A percentile compares a stretch with the other conserved stretches of the same genome.
These are phyloP conservation scores for Sylvietta virens DNA, from an alignment of 2,113 vertebrate genomes.

Conservation along the genomic window DNA sequence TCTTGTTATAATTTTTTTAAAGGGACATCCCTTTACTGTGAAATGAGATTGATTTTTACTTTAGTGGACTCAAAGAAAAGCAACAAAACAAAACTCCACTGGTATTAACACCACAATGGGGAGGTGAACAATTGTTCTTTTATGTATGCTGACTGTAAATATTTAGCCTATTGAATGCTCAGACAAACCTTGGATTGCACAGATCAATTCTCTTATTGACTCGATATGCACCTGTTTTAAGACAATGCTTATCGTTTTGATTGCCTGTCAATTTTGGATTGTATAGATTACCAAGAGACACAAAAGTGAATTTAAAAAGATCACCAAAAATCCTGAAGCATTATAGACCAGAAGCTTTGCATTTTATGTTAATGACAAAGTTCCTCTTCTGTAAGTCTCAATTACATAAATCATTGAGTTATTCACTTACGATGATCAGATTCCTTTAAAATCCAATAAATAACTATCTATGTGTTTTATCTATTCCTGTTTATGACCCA, in stretches of 20 bases:
- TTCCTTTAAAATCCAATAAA: constrained; percentile 75
- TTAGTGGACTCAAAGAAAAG: neutral
- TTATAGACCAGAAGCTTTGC: neutral
- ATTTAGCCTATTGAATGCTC: neutral
- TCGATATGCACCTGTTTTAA: neutral
- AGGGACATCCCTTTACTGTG: neutral
- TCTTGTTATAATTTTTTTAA: neutral
- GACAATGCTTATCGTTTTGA: neutral
- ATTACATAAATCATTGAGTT: constrained; percentile 56
- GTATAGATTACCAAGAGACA: neutral
- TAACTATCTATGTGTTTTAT: constrained; percentile 77
- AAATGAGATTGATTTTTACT: neutral
- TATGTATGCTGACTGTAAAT: neutral
- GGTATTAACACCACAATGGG: neutral
- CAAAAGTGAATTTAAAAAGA: neutral
- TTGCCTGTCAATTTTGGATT: neutral
- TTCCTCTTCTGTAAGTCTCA: constrained; percentile 61
- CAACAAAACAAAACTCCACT: neutral
- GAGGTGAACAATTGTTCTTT: neutral
- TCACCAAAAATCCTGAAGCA: neutral
- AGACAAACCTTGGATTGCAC: neutral
- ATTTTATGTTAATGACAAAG: constrained; percentile 36
- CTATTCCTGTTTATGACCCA: constrained; percentile 88
- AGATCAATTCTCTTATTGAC: neutral
- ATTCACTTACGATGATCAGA: constrained; percentile 45